Conservation (phyloP, 2,113 vertebrate species). For the Potamarius usumacintae region DNA sequence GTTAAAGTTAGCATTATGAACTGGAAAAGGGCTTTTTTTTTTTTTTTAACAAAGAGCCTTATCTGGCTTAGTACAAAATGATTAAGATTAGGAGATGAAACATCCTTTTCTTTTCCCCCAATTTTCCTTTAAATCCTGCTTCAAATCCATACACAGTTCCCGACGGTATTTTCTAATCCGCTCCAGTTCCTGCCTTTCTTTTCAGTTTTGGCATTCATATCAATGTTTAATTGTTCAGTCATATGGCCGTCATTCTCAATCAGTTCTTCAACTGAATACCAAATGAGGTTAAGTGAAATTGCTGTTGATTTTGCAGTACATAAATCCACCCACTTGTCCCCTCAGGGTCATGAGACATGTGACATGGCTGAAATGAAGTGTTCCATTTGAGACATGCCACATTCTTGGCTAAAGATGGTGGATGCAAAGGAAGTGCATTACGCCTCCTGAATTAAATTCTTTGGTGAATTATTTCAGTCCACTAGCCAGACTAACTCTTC, state of each 20-base stretch:
- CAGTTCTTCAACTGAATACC: background rate
- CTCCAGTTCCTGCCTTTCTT: background rate
- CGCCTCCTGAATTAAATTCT: constrained; percentile 29
- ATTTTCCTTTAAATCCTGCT: background rate
- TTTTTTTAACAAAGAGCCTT: background rate
- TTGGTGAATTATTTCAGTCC: constrained; percentile 8
- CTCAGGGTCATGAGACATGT: background rate
- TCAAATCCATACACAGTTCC: background rate
- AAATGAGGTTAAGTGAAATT: background rate
- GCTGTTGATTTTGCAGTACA: background rate
- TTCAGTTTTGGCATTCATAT: background rate
- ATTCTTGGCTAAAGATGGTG: constrained; percentile 21
- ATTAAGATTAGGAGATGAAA: background rate
- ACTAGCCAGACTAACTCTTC: constrained; percentile 23
- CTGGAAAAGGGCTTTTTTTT: background rate
- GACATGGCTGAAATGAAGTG: constrained; percentile 24
- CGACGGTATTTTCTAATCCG: background rate
- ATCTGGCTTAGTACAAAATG: background rate
- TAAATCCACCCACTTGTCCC: constrained; percentile 10
- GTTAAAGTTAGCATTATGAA: constrained; percentile 9
- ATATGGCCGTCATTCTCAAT: background rate
- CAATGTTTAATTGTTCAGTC: background rate
- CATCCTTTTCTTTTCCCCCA: background rate
- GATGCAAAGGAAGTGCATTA: constrained; percentile 12
- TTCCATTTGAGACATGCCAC: constrained; percentile 25